Evolutionary conservation across 2,113 vertebrate genomes (phyloP).

Genomic region (Bubo bubo): DNA sequence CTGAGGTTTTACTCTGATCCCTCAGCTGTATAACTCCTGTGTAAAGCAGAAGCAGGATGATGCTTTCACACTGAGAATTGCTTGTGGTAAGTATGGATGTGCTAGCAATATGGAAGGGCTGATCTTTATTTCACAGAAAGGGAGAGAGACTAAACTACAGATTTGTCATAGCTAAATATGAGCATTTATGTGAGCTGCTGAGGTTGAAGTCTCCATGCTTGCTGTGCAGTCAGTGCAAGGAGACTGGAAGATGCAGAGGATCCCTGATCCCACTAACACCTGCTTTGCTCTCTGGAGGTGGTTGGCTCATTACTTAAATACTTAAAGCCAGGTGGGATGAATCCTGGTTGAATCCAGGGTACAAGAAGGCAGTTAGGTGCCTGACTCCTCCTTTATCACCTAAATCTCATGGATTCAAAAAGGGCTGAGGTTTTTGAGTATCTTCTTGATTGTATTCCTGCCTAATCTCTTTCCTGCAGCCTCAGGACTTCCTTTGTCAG

Average conservation of each 20-base stretch:
- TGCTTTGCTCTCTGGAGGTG: neutral
- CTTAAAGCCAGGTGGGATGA: neutral
- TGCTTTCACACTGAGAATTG: neutral
- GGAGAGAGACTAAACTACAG: neutral
- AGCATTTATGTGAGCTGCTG: neutral
- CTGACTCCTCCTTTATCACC: neutral
- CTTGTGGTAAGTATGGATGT: neutral
- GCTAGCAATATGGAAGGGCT: neutral
- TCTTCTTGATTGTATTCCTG: neutral
- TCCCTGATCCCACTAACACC: neutral
- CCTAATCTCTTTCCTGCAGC: constrained; percentile 3
- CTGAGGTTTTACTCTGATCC: neutral
- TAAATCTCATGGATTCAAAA: neutral
- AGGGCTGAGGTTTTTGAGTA: neutral
- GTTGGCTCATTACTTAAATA: neutral
- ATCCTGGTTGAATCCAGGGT: neutral
- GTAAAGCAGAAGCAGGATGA: neutral
- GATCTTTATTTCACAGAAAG: neutral
- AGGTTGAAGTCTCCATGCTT: neutral
- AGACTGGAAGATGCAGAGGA: neutral
- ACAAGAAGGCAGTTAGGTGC: neutral
- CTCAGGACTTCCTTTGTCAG: neutral
- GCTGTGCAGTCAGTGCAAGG: neutral
- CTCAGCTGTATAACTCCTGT: neutral
- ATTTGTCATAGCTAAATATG: neutral